Evolutionary conservation across 1,140 invertebrate genomes (phyloP).

Genomic region (Liolophura sinensis): DNA sequence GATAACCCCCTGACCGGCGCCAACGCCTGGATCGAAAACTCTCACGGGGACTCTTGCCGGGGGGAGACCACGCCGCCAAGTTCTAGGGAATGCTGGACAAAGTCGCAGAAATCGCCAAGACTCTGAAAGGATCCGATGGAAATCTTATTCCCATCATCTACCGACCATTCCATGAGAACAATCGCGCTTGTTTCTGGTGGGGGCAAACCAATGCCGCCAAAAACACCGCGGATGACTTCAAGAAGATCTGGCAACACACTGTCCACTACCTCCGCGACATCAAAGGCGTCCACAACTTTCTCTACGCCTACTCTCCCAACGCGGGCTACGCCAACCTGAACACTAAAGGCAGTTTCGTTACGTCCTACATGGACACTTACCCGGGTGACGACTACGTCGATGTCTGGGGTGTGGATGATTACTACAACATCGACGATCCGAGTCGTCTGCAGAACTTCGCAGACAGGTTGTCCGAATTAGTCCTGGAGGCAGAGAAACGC

Average conservation of each 20-base stretch:
- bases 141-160: conserved; percentile 16
- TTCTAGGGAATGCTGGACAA: conserved; percentile 12
- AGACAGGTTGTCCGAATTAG: conserved; percentile 2
- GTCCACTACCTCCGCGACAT: conserved; percentile 16
- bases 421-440: neutral
- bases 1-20: conserved; percentile 15
- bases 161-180: conserved; percentile 19
- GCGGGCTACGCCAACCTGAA: neutral
- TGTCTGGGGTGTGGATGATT: conserved; percentile 16
- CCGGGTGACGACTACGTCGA: conserved; percentile 23
- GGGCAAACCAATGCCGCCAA: conserved; percentile 5
- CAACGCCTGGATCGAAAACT: conserved; percentile 4
- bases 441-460: neutral
- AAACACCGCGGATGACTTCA: conserved; percentile 19
- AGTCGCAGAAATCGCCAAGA: conserved; percentile 8
- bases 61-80: conserved; percentile 11
- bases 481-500: conserved; percentile 5
- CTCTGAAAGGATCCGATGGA: conserved; percentile 12
- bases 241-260: conserved; percentile 12
- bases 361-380: conserved; percentile 6
- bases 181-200: conserved; percentile 24
- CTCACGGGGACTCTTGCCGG: conserved; percentile 13
- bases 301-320: conserved; percentile 18
- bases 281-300: conserved; percentile 19
- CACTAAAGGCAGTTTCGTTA: neutral